Evolutionary conservation across 2,888 invertebrate genomes (phyloP).

Genomic region (Latrodectus hesperus): DNA sequence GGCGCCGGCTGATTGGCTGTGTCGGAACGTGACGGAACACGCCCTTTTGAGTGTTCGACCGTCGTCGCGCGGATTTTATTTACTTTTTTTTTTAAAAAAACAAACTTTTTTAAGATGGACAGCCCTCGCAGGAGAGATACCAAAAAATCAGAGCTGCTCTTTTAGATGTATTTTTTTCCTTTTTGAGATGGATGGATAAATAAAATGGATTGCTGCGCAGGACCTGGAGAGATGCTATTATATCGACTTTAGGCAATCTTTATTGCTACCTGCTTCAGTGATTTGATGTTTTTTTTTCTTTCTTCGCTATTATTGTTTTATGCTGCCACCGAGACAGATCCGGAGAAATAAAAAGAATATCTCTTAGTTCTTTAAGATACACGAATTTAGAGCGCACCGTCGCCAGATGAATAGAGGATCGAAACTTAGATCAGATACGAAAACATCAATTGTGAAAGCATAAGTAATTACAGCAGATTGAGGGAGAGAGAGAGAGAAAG

Average conservation of each 20-base stretch:
- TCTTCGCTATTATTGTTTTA: slow-evolving; percentile 21
- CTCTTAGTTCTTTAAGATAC: no score
- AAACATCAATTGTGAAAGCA: no score
- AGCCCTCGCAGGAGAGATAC: slow-evolving; percentile 15
- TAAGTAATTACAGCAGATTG: no score
- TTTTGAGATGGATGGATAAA: slow-evolving; percentile 35
- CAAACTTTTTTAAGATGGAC: not conserved
- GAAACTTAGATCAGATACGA: no score
- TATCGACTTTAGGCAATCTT: slow-evolving; percentile 46
- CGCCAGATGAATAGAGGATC: no score
- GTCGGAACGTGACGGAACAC: slow-evolving; percentile 64
- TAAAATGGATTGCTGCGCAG: slow-evolving; percentile 36
- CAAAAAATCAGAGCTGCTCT: slow-evolving; percentile 49
- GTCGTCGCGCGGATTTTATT: slow-evolving; percentile 6
- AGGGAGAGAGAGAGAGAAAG: no score
- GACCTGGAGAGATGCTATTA: not conserved
- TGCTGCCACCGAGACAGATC: slow-evolving; percentile 17
- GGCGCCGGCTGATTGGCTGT: slow-evolving; percentile 62
- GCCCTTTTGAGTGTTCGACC: slow-evolving; percentile 54
- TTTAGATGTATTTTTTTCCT: slow-evolving; percentile 6
- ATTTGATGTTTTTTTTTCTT: slow-evolving; percentile 14
- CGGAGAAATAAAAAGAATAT: no score
- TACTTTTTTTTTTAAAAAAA: not conserved
- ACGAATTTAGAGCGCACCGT: no score
- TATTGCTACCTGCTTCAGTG: slow-evolving; percentile 51